A percentile compares a stretch with the other conserved stretches of the same genome.
Conservation (phyloP, 2,888 invertebrate species). For the Thera obeliscata region DNA sequence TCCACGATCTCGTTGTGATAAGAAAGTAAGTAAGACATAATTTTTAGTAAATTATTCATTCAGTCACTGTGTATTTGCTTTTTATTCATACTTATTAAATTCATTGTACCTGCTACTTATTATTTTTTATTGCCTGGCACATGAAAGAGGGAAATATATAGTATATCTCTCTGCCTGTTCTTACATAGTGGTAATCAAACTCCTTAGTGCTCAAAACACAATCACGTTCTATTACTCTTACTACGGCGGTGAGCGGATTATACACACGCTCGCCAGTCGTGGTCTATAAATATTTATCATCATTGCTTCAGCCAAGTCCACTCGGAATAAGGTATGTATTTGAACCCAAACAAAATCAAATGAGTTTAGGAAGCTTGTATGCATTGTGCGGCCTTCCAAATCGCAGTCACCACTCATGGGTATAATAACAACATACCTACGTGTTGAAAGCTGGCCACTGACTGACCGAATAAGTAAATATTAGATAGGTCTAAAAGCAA, state of each 20-base stretch:
- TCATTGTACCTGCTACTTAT: too few relatives aligned
- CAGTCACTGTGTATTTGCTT: too few relatives aligned
- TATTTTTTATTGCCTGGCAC: too few relatives aligned
- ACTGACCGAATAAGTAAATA: conserved; percentile 62
- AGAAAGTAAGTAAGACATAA: too few relatives aligned
- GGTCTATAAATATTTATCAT: conserved; percentile 15
- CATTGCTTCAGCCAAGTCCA: conserved; percentile 7
- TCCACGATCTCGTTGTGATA: too few relatives aligned
- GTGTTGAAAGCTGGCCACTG: conserved; percentile 38
- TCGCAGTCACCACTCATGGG: conserved; percentile 24
- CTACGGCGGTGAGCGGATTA: conserved; percentile 2
- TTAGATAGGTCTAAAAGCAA: conserved; percentile 57
- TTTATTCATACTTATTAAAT: too few relatives aligned
- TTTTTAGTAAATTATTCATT: too few relatives aligned
- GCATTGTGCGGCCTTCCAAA: conserved; percentile 5
- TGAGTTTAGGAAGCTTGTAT: not conserved
- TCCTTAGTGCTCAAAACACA: not conserved
- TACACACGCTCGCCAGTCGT: conserved; percentile 6
- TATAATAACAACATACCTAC: conserved; percentile 36
- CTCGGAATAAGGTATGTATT: conserved; percentile 7
- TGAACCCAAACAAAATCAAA: conserved; percentile 14
- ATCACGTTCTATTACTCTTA: not conserved
- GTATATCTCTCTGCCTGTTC: too few relatives aligned
- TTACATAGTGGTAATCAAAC: too few relatives aligned
- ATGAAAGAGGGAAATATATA: too few relatives aligned